Evolutionary conservation across 2,888 invertebrate species (phyloP).

Genomic region (Leptopilina syphax): DNA sequence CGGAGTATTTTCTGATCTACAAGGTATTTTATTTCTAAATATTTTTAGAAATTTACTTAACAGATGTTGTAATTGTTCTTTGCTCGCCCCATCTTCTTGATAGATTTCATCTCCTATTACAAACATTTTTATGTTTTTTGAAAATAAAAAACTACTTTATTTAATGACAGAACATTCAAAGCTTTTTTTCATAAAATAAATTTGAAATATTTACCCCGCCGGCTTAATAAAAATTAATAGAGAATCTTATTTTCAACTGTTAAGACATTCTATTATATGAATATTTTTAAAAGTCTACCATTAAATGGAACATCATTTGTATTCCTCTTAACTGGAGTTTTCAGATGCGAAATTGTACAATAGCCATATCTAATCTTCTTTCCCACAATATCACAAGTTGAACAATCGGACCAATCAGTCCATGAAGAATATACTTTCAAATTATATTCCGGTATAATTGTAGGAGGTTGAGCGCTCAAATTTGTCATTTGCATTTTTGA

Average conservation of each 20-base stretch:
- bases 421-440: constrained; percentile 79
- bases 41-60: constrained; percentile 68
- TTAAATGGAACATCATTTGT: constrained; percentile 17
- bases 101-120: background rate
- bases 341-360: constrained; percentile 77
- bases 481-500: background rate
- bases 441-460: constrained; percentile 65
- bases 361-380: constrained; percentile 80
- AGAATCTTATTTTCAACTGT: too few species aligned
- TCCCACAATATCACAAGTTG: constrained; percentile 80
- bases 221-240: too few species aligned
- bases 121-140: background rate
- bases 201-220: too few species aligned
- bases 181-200: too few species aligned
- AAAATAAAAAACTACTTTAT: background rate
- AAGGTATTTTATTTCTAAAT: constrained; percentile 80
- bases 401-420: constrained; percentile 83
- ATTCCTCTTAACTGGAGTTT: constrained; percentile 34
- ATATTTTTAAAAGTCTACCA: constrained; percentile 39
- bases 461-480: constrained; percentile 61
- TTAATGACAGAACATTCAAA: background rate
- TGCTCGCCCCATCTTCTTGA: background rate
- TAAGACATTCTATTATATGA: too few species aligned
- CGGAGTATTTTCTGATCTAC: constrained; percentile 79
- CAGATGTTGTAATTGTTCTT: constrained; percentile 35